Percentiles rank a stretch among this genome's conserved stretches.
Evolutionary conservation across 2,888 invertebrate genomes (phyloP).

Genomic region (Dynastes tityus): DNA sequence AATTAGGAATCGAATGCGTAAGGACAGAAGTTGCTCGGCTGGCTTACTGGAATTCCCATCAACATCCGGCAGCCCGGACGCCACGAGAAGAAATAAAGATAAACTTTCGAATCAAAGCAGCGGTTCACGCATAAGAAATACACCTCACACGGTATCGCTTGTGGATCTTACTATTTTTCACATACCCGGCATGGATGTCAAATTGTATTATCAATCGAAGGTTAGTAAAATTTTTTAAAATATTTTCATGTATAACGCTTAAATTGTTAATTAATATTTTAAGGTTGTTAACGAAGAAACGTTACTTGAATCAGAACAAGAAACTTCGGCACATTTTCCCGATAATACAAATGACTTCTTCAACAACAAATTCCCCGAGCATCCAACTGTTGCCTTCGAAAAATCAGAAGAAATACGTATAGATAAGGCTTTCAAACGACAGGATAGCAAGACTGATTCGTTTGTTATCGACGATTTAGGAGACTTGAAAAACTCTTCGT

Average conservation of each 20-base stretch:
- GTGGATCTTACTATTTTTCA: constrained; percentile 90
- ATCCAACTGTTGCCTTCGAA: constrained; percentile 60
- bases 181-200: constrained; percentile 91
- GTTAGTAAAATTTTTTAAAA: constrained; percentile 54
- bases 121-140: constrained; percentile 66
- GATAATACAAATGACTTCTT: constrained; percentile 46
- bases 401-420: constrained; percentile 66
- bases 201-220: constrained; percentile 69
- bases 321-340: constrained; percentile 50
- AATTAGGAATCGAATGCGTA: constrained; percentile 76
- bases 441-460: constrained; percentile 45
- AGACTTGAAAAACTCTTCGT: constrained; percentile 56
- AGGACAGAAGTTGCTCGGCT: constrained; percentile 75
- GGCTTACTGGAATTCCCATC: constrained; percentile 67
- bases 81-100: constrained; percentile 67
- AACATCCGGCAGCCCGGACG: constrained; percentile 68
- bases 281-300: constrained; percentile 52
- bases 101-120: constrained; percentile 64
- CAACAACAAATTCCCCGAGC: constrained; percentile 41
- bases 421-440: constrained; percentile 67
- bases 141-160: constrained; percentile 71
- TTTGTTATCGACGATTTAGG: constrained; percentile 38
- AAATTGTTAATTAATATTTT: constrained; percentile 15
- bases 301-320: constrained; percentile 53
- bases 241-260: too few relatives aligned